phyloP scores from a whole-genome alignment of 2,888 invertebrate genomes.

The Conops quadrifasciatus region DNA sequence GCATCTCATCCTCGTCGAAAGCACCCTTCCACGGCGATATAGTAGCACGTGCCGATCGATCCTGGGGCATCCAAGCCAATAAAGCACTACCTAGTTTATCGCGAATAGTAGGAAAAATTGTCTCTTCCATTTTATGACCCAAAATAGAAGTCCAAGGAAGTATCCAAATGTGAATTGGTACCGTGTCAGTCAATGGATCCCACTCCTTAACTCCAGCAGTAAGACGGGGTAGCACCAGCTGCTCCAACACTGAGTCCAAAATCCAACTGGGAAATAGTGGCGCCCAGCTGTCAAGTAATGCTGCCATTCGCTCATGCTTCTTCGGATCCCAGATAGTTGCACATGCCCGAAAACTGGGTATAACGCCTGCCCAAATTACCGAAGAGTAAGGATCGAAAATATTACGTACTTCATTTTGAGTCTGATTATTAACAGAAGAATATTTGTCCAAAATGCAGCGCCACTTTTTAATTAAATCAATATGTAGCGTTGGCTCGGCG shows the following conservation, averaged over 20 bases:
- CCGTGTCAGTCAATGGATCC: slow-evolving; percentile 95
- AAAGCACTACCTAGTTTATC: slow-evolving; percentile 90
- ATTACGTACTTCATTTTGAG: slow-evolving; percentile 57
- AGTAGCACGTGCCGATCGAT: slow-evolving; percentile 90
- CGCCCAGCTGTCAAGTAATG: slow-evolving; percentile 82
- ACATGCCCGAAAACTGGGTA: slow-evolving; percentile 79
- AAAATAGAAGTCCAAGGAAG: slow-evolving; percentile 94
- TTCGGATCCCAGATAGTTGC: slow-evolving; percentile 82
- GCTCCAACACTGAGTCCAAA: slow-evolving; percentile 80
- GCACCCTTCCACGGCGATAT: slow-evolving; percentile 88
- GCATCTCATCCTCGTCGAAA: slow-evolving; percentile 79
- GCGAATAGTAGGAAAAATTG: slow-evolving; percentile 88
- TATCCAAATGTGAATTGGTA: slow-evolving; percentile 97
- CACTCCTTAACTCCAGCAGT: slow-evolving; percentile 83
- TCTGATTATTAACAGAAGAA: slow-evolving; percentile 30
- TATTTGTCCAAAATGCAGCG: slow-evolving; percentile 69
- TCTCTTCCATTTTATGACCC: slow-evolving; percentile 68
- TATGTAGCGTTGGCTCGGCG: slow-evolving; percentile 71
- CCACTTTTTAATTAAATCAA: slow-evolving; percentile 77
- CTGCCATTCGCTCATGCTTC: slow-evolving; percentile 79
- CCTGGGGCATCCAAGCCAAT: slow-evolving; percentile 94
- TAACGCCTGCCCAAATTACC: slow-evolving; percentile 87
- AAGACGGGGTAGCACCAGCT: slow-evolving; percentile 80
- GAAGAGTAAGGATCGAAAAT: slow-evolving; percentile 77
- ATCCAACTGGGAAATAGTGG: slow-evolving; percentile 85